These are phyloP conservation scores for Epistrophe eligans DNA, from an alignment of 2,888 invertebrate genomes.

Conservation along the genomic window DNA sequence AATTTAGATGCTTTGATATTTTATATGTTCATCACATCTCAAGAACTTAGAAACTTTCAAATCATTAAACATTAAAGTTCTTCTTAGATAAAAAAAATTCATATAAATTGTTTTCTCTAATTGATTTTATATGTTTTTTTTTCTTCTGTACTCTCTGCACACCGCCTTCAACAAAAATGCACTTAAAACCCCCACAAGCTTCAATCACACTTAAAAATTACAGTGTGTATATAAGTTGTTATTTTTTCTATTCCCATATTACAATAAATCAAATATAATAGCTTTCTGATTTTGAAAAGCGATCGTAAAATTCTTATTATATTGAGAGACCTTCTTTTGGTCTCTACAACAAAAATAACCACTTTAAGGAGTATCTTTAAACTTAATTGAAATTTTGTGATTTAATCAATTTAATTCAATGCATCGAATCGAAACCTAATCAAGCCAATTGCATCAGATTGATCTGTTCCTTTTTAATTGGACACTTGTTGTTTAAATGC, in stretches of 20 bases:
- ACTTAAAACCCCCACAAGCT: neutral
- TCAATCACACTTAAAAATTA: neutral
- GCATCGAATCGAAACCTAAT: conserved; percentile 14
- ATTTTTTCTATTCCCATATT: neutral
- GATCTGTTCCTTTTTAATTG: conserved; percentile 63
- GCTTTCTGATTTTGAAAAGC: neutral
- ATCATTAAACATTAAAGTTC: no score
- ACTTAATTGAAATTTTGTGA: conserved; percentile 36
- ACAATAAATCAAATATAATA: neutral
- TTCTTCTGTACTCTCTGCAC: no score
- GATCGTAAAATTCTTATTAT: neutral
- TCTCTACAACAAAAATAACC: neutral
- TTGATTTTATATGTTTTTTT: no score
- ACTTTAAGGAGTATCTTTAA: neutral
- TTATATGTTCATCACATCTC: no score
- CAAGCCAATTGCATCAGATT: conserved; percentile 3
- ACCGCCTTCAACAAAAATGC: no score
- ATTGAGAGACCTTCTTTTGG: no score
- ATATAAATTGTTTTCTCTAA: no score
- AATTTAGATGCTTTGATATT: no score
- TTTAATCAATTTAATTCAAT: conserved; percentile 52
- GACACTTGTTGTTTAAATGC: conserved; percentile 45
- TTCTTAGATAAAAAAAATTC: no score
- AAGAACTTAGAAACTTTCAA: no score
- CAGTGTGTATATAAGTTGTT: neutral